Evolutionary conservation across 2,888 invertebrate genomes (phyloP), one percentile per base, ranked within the genome.

Genomic region (Marasmarcha lunaedactyla): DNA sequence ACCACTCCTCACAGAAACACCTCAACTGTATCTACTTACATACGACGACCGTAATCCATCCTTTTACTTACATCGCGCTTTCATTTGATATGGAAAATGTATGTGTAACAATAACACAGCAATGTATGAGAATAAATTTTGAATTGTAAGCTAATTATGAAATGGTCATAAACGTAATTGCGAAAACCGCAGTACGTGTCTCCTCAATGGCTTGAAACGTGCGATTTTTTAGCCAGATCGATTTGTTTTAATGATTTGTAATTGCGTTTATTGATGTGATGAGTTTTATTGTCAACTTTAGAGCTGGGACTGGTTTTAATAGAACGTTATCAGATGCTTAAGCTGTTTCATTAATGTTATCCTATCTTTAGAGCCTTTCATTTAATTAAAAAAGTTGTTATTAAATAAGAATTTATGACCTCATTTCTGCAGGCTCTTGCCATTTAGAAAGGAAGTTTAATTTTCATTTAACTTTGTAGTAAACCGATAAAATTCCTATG

Each of bases 191-290:
- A 34, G 11, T 30, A 30, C 14, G 7, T 9, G 2, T 4, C 13
- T 14, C 42, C 33, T 58, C 58, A 59, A 63, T 67, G 63, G 66
- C 55, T 46, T 45, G 58, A 54, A 54, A 60, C 58, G 34, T 13
- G 34, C 34, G 34, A 34, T 68, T 68, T 66, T 64, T 63, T 61
- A 55, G 52, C 57, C 50, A 57, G 52, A 71, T 69, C 69, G 65
- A 68, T 71, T 68, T 63, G 65, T 57, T 60, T 58, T 72, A 73
- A 76, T 73, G 72, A 71, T 63, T 42, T 54, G 60, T 76, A 76
- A 78, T 77, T 72, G 68, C 62, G 55, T 66, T 71, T 67, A 74
- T 74, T 67, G 71, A 77, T 72, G 69, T 30, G 30, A 30, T 11
- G 30, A 30, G 6, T 30, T 30, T 30, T 30, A 30, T 30, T 30